Conservation (phyloP, 2,113 vertebrate genomes). For the Neopipo cinnamomea region DNA sequence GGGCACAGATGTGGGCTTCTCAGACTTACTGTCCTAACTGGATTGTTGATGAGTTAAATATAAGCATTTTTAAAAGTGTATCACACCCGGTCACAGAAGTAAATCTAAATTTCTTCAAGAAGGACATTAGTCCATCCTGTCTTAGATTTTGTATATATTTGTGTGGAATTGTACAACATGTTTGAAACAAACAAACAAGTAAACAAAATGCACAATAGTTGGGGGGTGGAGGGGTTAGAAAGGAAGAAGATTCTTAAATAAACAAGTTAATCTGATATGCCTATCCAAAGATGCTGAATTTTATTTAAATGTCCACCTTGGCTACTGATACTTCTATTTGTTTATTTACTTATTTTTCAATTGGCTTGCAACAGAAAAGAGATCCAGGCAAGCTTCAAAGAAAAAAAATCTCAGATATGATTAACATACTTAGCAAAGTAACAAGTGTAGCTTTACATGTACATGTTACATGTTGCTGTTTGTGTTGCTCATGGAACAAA, state of each 20-base stretch:
- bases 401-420: not conserved
- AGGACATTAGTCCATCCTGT: not conserved
- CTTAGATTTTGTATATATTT: not conserved
- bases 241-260: not conserved
- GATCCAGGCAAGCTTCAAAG: not conserved
- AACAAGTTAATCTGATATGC: not conserved
- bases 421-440: not conserved
- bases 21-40: not conserved
- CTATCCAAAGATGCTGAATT: not conserved
- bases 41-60: not conserved
- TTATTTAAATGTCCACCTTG: not conserved
- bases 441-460: not conserved
- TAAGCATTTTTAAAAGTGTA: accelerated
- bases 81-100: not conserved
- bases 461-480: not conserved
- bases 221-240: not conserved
- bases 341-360: not conserved
- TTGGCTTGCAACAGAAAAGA: not conserved
- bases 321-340: not conserved
- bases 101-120: not conserved
- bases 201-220: not conserved
- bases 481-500: not conserved
- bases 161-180: not conserved
- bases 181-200: not conserved
- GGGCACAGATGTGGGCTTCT: not conserved